These are phyloP conservation scores for Alces alces DNA, from an alignment of 2,113 vertebrate genomes.

Conservation along the genomic window DNA sequence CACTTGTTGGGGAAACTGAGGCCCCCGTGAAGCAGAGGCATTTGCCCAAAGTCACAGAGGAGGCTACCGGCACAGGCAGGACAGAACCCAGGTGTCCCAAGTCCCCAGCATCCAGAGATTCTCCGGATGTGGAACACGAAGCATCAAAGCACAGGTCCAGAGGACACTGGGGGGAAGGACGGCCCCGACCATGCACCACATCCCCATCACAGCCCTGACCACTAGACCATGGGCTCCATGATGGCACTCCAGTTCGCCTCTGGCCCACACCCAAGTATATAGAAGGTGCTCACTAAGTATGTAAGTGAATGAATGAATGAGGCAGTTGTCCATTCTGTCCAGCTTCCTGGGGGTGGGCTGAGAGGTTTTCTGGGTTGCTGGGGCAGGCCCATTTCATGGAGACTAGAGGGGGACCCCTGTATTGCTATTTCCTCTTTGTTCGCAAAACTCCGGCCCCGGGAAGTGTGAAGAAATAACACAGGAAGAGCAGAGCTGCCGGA, in stretches of 20 bases:
- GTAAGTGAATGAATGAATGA: not conserved
- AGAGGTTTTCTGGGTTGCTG: not conserved
- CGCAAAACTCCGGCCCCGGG: constrained; percentile 12
- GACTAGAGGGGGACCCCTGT: not conserved
- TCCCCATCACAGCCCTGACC: not conserved
- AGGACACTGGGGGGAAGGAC: not conserved
- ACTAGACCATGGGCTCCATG: accelerated
- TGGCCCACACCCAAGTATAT: not conserved
- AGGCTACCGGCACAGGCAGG: not conserved
- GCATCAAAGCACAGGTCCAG: not conserved
- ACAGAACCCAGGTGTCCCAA: not conserved
- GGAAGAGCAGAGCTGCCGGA: not conserved
- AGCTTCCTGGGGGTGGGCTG: not conserved
- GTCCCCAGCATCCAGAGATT: not conserved
- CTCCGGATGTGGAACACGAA: not conserved
- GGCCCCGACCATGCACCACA: not conserved
- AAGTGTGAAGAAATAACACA: constrained; percentile 56
- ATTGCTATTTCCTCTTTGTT: constrained; percentile 34
- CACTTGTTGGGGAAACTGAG: not conserved
- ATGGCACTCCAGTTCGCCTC: accelerated
- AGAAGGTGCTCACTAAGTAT: not conserved
- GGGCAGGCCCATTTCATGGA: not conserved
- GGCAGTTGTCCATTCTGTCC: not conserved
- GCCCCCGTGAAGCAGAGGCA: not conserved
- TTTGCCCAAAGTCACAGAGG: not conserved